Base-by-base conservation (phyloP, 2,113 vertebrate genomes). In the Indicator maculatus region DNA sequence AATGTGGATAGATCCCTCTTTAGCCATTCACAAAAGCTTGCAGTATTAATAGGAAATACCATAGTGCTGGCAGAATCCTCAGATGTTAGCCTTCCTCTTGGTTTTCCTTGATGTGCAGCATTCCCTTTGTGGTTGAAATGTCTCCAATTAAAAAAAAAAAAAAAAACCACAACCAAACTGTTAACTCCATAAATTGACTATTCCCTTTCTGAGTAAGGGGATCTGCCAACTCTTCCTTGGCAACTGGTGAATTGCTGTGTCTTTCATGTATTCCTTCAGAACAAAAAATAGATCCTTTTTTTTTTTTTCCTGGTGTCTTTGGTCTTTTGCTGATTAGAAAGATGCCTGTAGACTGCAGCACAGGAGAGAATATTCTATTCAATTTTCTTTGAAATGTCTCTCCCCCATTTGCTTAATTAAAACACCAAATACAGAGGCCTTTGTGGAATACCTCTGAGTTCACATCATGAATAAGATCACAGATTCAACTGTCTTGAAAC, bases 391-490 rank as follows among this genome's bases (percentile, higher is more conserved):
- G 33, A 87, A 90, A 72, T 61, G 6, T 47, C 7, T 85, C 36
- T 73, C 56, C 39, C 87, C 30, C 55, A 20, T 95, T 93, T 91
- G 55, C 85, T 95, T 86, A 93, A 83, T 84, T 86, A 74, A 86
- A 94, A n/a, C n/a, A 74, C 44, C 12, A 47, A 73, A 73, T 28
- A 18, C 26, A 61, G 44, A 16, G n/a, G 27, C 16, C 20, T 92
- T 78, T 76, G 7, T 85, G 30, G 45, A 83, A 77, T 61, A 80
- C 20, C 24, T 94, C 75, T 73, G 60, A 91, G 70, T 88, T 83
- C 83, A 83, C 39, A 36, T 77, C 20, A 55, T 74, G 24, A 91
- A 26, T 77, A 88, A 77, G 36, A 86, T 63, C 83, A 74, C 14
- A 77, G 41, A 28, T 94, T 90, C 41, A 88, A 1, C n/a, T 58